Percentiles rank a stretch among this genome's conserved stretches.
Evolutionary conservation across 1,140 invertebrate genomes (phyloP).

Genomic region (Pectinophora gossypiella): DNA sequence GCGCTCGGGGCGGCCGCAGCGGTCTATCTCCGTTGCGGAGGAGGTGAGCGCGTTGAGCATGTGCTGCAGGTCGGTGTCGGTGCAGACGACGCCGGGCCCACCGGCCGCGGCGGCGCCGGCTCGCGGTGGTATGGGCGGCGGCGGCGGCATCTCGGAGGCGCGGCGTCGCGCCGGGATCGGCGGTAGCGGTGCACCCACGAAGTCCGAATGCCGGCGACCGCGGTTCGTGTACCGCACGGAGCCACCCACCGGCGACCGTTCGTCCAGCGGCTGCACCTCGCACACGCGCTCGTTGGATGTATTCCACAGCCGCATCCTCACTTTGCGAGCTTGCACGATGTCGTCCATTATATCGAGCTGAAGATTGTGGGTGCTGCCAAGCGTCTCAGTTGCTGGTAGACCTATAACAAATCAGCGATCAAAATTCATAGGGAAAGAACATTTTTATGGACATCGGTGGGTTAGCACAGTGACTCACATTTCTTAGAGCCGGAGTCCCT

Average conservation of each 20-base stretch:
- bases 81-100: slow-evolving; percentile 79
- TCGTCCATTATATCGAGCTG: slow-evolving; percentile 92
- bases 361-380: slow-evolving; percentile 86
- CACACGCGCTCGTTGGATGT: slow-evolving; percentile 87
- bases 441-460: neutral
- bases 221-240: slow-evolving; percentile 74
- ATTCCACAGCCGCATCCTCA: slow-evolving; percentile 88
- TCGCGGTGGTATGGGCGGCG: slow-evolving; percentile 64
- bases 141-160: slow-evolving; percentile 80
- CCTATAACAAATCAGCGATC: slow-evolving; percentile 43
- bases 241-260: slow-evolving; percentile 67
- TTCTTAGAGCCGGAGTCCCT: slow-evolving; percentile 59
- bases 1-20: slow-evolving; percentile 68
- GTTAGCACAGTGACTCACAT: slow-evolving; percentile 38
- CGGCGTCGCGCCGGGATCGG: slow-evolving; percentile 76
- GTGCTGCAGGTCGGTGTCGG: slow-evolving; percentile 86
- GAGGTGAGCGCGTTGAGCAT: slow-evolving; percentile 87
- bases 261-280: slow-evolving; percentile 86
- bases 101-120: slow-evolving; percentile 3
- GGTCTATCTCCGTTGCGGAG: slow-evolving; percentile 86
- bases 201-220: slow-evolving; percentile 84
- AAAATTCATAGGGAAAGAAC: neutral
- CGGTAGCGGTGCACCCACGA: slow-evolving; percentile 76
- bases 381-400: slow-evolving; percentile 80
- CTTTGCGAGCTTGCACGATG: slow-evolving; percentile 88